Evolutionary conservation across 2,797 vertebrate genomes (phyloP), one percentile per base, ranked within the genome.

Genomic region (Spea hammondii): DNA sequence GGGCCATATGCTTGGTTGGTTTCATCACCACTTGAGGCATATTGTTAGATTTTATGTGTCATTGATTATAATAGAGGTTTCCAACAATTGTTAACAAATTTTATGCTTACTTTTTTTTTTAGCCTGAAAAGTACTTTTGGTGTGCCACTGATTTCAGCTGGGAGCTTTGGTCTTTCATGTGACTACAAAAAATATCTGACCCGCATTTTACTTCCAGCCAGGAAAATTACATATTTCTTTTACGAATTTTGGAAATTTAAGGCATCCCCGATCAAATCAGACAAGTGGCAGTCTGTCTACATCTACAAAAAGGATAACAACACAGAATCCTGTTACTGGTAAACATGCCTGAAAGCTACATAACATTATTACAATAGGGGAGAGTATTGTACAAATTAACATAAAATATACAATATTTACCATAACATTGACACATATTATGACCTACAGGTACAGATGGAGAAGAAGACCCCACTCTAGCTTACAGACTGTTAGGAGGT

Each of bases 101-200:
- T 32, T 32, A 59, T 5, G 12, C 5, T 59, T 8, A 47, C 44
- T 6, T 53, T 68, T 70, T 70, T 86, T 76, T 77, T 80, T 85
- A 94, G 93, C 85, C 90, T 95, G 53, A 92, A 94, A 50, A 91
- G 92, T 7, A 77, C 91, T 64, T 85, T 95, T 87, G 92, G 87
- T 77, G 91, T 95, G 51, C 96, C 97, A 54, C 85, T 98, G 85
- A 96, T 99, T 88, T 98, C 97, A 9, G 95, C 96, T 4, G 97
- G 97, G 84, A 99, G 97, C 87, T 99, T 98, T 49, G 97, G 97
- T 14, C 84, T 98, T 74, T 96, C 97, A 0, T 99, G 97, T 85
- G 94, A 98, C 92, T 93, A 91, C 79, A 96, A 95, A 83, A 87
- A 89, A 79, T 95, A 94, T 72, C 84, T 99, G 83, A 95, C 93